Base-by-base conservation (phyloP, 2,888 invertebrate genomes). In the Azorinus chamasolen region DNA sequence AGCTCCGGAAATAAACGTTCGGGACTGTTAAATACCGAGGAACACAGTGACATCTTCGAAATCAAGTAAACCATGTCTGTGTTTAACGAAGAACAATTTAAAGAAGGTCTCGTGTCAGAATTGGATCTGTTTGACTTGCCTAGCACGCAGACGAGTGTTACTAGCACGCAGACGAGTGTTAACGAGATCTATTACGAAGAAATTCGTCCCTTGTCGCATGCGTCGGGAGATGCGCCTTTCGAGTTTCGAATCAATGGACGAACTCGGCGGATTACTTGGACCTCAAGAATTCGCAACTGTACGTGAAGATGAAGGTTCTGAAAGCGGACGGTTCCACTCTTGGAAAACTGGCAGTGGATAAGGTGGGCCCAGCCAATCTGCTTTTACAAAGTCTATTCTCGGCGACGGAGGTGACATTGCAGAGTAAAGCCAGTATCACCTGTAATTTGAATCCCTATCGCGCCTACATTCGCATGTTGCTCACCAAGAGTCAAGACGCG, bases 401-500 rank as follows among this genome's bases (percentile, higher is more conserved):
- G 32, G 32, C 32, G 32, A 6, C 32, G 32, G 32, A 32, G 10
- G 32, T 32, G 10, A 32, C 32, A 4, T 32, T 32, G 32, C 32
- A 32, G 32, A 32, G 10, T 10, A 32, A 32, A 32, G 32, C 32
- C 32, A 32, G 32, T 10, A 6, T 32, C 32, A 32, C 32, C 32
- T 6, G 10, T 10, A 32, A 32, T 32, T 32, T 32, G 5, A 32
- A 32, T 10, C 32, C 32, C 10, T 32, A 32, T 10, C 4, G 32
- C 5, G 32, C 32, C 10, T 32, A 32, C 32, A 32, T 32, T 32
- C 32, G 32, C 32, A 70, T 55, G 24, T 20, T 62, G 20, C 25
- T 70, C 5, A 61, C 48, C 24, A 62, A 37, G 37, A 55, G 54
- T 22, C 22, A 62, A 45, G 46, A 55, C 43, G 70, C 63, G 24